These are phyloP conservation scores for Calyptommatus sinebrachiatus DNA, from an alignment of 2,113 vertebrate species.

Conservation along the genomic window DNA sequence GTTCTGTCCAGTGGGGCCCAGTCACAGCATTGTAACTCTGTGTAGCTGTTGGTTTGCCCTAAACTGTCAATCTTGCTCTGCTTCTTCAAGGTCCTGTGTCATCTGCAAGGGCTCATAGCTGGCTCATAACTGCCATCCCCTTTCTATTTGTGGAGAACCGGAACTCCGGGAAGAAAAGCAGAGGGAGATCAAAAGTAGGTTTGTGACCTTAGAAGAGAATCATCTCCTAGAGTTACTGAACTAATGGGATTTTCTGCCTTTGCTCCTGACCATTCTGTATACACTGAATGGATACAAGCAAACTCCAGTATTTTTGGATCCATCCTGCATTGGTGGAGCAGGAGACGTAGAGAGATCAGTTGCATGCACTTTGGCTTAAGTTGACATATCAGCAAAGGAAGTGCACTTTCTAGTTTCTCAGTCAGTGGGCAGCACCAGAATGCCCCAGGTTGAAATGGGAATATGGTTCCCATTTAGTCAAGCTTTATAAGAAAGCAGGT, in stretches of 20 bases:
- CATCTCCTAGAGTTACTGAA: not conserved
- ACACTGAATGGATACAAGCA: not conserved
- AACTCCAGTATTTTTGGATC: too few species aligned
- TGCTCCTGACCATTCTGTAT: not conserved
- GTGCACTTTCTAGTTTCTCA: not conserved
- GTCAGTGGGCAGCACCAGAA: not conserved
- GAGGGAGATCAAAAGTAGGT: not conserved
- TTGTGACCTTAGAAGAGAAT: not conserved
- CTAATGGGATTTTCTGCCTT: not conserved
- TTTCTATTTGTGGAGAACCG: not conserved
- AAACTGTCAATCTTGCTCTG: not conserved
- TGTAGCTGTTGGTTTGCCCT: not conserved
- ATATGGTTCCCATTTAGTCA: not conserved
- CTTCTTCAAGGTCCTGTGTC: not conserved
- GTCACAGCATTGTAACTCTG: not conserved
- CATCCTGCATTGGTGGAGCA: not conserved
- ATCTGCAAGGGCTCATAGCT: not conserved
- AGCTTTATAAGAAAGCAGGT: not conserved
- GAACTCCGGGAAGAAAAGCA: not conserved
- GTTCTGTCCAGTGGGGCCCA: slow-evolving; percentile 39
- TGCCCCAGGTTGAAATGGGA: not conserved
- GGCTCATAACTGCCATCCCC: too few species aligned
- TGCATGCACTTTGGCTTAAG: not conserved
- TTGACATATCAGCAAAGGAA: not conserved
- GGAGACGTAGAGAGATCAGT: not conserved